phyloP scores from a whole-genome alignment of 1,140 invertebrate genomes.

The Eurosta solidaginis region DNA sequence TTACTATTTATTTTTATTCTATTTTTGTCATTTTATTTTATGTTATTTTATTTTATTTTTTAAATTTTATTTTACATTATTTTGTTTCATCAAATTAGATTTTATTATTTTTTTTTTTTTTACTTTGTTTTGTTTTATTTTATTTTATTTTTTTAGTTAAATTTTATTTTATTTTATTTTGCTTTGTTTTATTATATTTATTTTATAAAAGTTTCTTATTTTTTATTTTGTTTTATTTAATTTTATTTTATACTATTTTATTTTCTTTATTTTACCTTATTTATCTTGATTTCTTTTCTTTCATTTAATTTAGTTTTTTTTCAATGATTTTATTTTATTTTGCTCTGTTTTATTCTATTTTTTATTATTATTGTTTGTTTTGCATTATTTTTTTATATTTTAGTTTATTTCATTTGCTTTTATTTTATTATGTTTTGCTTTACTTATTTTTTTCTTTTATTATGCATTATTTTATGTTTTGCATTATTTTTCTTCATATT shows the following conservation, averaged over 20 bases:
- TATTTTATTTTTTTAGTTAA: background rate
- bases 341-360: background rate
- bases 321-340: background rate
- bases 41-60: background rate
- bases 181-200: background rate
- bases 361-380: background rate
- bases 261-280: background rate
- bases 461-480: background rate
- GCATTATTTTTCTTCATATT: background rate
- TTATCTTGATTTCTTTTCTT: background rate
- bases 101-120: background rate
- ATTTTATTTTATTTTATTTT: background rate
- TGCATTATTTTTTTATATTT: background rate
- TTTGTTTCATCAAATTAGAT: background rate
- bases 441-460: background rate
- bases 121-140: background rate
- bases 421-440: background rate
- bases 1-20: background rate
- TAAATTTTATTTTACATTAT: background rate
- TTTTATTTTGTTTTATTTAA: background rate
- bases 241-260: background rate
- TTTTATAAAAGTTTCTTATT: background rate
- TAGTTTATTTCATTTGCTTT: no score
- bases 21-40: background rate
- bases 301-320: background rate